Evolutionary conservation across 2,113 vertebrate species (phyloP), one percentile per base, ranked within the genome.

Genomic region (Perccottus glenii): DNA sequence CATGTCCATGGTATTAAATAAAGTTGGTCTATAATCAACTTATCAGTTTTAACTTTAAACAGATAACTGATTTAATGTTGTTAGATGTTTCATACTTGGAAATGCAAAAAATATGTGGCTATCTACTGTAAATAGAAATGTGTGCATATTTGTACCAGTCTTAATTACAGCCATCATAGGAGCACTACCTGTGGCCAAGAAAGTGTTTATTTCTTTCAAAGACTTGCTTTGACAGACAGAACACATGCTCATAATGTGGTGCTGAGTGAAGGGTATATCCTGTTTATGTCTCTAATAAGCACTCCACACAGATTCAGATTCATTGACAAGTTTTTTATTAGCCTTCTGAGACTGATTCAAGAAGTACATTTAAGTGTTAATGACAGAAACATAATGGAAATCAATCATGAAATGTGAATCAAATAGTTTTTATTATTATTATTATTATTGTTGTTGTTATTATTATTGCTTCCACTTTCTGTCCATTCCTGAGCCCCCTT

Each of bases 401-500:
- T 59, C 8, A 79, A 52, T 74, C 56, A 68, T 59, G 47, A 43
- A 3, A 64, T 9, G 6, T 52, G 2, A 40, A 1, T 27, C 19
- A 27, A 27, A 27, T 27, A 2, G 19, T 27, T 27, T 27, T 27
- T 27, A 2, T n/a, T 63, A 19, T 11, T 14, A 16, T 33, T 19
- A n/a, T 53, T 15, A 72, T 9, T 46, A 38, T 32, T 40, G 7
- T 15, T 55, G 3, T 8, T 51, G 53, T 85, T 73, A 74, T 73
- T 63, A 56, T 11, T 11, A 44, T 65, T 55, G 51, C 27, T 62
- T 73, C 49, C 69, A 68, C 48, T 81, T 65, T 4, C 6, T 32
- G 27, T 81, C 80, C 72, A 72, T 71, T 55, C 89, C 89, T 1
- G 91, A 91, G 38, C 66, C 68, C 45, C 89, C 52, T 33, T 42